Conservation (phyloP, 2,888 invertebrate species). For the Heliconius aoede region DNA sequence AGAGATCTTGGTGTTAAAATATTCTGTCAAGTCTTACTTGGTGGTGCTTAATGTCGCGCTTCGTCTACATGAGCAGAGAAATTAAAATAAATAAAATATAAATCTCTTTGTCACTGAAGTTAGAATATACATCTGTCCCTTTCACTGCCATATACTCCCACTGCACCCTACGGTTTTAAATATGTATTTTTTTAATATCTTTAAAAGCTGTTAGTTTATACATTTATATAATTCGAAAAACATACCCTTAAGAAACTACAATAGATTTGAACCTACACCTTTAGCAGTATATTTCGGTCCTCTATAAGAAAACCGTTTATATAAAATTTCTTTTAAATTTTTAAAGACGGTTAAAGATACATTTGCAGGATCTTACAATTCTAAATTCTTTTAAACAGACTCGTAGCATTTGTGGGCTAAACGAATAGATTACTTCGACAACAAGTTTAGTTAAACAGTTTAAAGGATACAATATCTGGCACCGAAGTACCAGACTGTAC, state of each 20-base stretch:
- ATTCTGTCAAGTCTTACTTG: too few relatives aligned
- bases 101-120: too few relatives aligned
- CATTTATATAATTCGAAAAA: neutral
- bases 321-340: too few relatives aligned
- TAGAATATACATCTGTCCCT: too few relatives aligned
- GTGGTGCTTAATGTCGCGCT: too few relatives aligned
- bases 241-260: neutral
- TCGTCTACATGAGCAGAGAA: too few relatives aligned
- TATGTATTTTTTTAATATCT: too few relatives aligned
- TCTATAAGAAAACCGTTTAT: too few relatives aligned
- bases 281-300: neutral
- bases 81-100: too few relatives aligned
- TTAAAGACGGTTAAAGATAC: neutral
- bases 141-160: too few relatives aligned
- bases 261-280: neutral
- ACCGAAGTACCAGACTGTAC: neutral
- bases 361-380: neutral
- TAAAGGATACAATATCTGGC: conserved; percentile 21
- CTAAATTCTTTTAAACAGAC: neutral
- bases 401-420: conserved; percentile 7
- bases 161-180: too few relatives aligned
- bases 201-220: neutral
- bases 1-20: too few relatives aligned
- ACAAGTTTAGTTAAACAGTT: conserved; percentile 12
- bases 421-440: conserved; percentile 19